Evolutionary conservation across 23 tunicate genomes (phyloP).

Genomic region (Corella eumyota): DNA sequence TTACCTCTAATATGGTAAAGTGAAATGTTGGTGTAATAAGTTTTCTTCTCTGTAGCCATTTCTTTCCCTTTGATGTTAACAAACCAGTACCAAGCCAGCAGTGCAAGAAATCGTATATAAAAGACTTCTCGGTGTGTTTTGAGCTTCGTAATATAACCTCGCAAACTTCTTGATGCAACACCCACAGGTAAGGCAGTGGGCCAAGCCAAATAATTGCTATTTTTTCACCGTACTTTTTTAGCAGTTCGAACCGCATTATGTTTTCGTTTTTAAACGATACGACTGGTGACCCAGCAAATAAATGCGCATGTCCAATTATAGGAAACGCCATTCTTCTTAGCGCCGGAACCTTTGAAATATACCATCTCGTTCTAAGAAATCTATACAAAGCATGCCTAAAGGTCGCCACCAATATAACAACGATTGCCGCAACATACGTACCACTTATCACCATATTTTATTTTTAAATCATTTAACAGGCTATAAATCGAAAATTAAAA

Average conservation of each 20-base stretch:
- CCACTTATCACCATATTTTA: no score
- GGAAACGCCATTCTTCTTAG: constrained; percentile 20
- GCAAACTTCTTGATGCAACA: constrained; percentile 50
- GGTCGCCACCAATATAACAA: no score
- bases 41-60: constrained; percentile 83
- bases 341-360: constrained; percentile 18
- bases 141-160: constrained; percentile 64
- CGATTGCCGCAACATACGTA: no score
- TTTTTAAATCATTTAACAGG: no score
- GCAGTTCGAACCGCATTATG: no score
- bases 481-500: no score
- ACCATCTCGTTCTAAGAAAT: no score
- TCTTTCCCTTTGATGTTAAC: constrained; percentile 65
- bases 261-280: no score
- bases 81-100: constrained; percentile 88
- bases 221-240: no score
- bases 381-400: no score
- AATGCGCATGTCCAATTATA: constrained; percentile 20
- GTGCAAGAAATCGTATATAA: constrained; percentile 43
- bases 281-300: constrained; percentile 11
- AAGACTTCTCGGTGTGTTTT: constrained; percentile 58
- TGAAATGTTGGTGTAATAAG: constrained; percentile 94
- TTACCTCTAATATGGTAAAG: constrained; percentile 56
- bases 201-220: constrained; percentile 57
- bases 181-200: constrained; percentile 28